Evolutionary conservation across 2,888 invertebrate species (phyloP).

Genomic region (Napeogenes sylphis): DNA sequence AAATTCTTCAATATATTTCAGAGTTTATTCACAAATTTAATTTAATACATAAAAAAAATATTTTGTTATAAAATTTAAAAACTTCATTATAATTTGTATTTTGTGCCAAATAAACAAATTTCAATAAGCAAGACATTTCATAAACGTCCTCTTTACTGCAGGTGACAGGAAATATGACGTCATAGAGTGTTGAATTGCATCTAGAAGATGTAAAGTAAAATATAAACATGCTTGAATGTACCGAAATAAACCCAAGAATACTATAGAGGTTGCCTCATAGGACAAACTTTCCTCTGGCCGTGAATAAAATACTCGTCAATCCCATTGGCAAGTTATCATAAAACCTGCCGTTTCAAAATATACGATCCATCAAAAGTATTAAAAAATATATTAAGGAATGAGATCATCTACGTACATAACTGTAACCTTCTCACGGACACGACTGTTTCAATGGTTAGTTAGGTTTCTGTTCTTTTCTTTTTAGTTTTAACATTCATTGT

Average conservation of each 20-base stretch:
- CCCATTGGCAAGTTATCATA: too few species aligned
- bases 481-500: too few species aligned
- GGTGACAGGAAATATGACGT: slow-evolving; percentile 1
- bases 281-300: slow-evolving; percentile 1
- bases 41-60: too few species aligned
- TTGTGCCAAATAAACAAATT: too few species aligned
- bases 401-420: background rate
- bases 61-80: too few species aligned
- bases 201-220: background rate
- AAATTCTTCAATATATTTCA: too few species aligned
- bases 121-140: too few species aligned
- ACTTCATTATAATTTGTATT: too few species aligned
- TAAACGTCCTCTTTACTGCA: background rate
- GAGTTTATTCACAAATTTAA: too few species aligned
- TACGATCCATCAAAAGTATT: too few species aligned
- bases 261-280: background rate
- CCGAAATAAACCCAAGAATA: slow-evolving; percentile 3
- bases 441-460: background rate
- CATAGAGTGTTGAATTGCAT: background rate
- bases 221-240: background rate
- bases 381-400: too few species aligned
- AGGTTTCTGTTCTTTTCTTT: background rate
- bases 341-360: too few species aligned
- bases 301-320: background rate
- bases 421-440: background rate